Evolutionary conservation across 2,113 vertebrate species (phyloP), one percentile per base, ranked within the genome.

Genomic region (Melanerpes aurifrons): DNA sequence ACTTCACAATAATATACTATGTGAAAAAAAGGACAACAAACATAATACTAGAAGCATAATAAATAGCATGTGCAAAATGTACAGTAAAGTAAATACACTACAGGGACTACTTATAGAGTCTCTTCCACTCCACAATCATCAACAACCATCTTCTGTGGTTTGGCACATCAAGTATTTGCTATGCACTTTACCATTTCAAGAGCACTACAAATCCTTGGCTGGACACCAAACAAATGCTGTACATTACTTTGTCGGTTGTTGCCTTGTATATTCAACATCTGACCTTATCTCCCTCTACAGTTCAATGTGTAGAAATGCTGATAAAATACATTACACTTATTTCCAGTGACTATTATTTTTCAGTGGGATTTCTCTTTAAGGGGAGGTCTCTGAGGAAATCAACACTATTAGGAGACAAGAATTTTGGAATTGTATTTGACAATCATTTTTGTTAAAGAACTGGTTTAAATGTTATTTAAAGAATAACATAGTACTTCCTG

Each of bases 81-180:
- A 93, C 74, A 88, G 77, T 81, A 87, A 84, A 58, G 54, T 92
- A 93, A 93, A 73, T 94, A 86, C 73, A 80, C 94, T 83, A 67
- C 67, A 83, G 89, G 82, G 92, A 94, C 78, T 83, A 83, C 26
- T 92, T 72, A 74, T 45, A 82, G 77, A 94, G 58, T 83, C 57
- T 92, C 84, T 87, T 92, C 70, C 78, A 86, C 70, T 90, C 71
- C 43, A 66, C 86, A 83, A 83, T 69, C 89, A 93, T 79, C 95
- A 82, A 76, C 69, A 95, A 69, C 69, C 4, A 21, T 96, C 74
- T 87, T 91, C 92, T 94, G 89, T 94, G 96, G 94, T 96, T 94
- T 97, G 96, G 94, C 93, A 89, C 63, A 76, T 82, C 37, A 66
- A 75, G 80, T 91, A 58, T 82, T 84, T 90, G 71, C 87, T 91